Percentiles rank a stretch among this genome's conserved stretches.
Conservation (phyloP, 2,888 invertebrate genomes). For the Autographa gamma region DNA sequence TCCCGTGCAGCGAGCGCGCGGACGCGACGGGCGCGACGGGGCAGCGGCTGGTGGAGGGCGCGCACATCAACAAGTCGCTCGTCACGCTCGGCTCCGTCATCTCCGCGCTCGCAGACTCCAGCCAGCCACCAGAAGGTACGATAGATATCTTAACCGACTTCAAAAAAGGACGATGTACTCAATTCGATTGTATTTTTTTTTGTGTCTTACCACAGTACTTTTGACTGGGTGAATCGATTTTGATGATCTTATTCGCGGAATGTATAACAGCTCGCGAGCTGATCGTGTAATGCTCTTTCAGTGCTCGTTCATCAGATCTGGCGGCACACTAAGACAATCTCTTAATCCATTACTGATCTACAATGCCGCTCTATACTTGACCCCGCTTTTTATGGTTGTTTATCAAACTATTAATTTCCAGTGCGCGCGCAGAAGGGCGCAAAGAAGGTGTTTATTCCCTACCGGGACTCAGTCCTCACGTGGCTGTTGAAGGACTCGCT, state of each 20-base stretch:
- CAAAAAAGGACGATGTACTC: too few relatives aligned
- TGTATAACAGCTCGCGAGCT: too few relatives aligned
- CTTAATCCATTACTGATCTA: not conserved
- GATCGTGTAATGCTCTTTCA: too few relatives aligned
- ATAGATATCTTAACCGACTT: too few relatives aligned
- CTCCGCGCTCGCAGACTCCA: slow-evolving; percentile 94
- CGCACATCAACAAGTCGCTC: slow-evolving; percentile 96
- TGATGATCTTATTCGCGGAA: too few relatives aligned
- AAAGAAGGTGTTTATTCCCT: slow-evolving; percentile 93
- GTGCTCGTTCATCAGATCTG: too few relatives aligned
- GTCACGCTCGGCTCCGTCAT: slow-evolving; percentile 96
- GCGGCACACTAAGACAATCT: not conserved
- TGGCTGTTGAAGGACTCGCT: slow-evolving; percentile 96
- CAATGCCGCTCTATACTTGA: too few relatives aligned
- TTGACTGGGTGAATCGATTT: too few relatives aligned
- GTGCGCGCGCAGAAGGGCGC: slow-evolving; percentile 81
- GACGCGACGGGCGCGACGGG: slow-evolving; percentile 97
- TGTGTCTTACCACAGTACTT: too few relatives aligned
- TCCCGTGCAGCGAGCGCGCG: slow-evolving; percentile 92
- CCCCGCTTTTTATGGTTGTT: too few relatives aligned
- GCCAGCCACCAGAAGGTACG: slow-evolving; percentile 73
- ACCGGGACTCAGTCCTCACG: slow-evolving; percentile 96
- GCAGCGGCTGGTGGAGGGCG: slow-evolving; percentile 96
- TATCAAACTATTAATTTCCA: slow-evolving; percentile 41
- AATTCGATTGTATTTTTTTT: too few relatives aligned